Percentiles rank a stretch among this genome's conserved stretches.
These are phyloP conservation scores for Passer montanus DNA, from an alignment of 2,113 vertebrate species.

Conservation along the genomic window DNA sequence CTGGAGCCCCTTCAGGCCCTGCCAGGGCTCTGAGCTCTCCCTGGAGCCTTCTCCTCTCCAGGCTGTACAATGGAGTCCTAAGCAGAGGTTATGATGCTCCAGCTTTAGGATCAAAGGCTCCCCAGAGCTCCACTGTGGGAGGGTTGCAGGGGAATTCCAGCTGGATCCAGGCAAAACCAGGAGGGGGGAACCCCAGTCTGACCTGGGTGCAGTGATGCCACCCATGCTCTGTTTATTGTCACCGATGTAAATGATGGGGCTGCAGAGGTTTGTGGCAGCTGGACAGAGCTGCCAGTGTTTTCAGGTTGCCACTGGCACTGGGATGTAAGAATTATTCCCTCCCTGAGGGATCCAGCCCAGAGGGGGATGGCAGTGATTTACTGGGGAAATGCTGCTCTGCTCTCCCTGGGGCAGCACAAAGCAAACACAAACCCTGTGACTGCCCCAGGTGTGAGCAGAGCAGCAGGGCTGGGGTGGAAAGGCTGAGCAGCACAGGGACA, in stretches of 20 bases:
- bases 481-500: accelerated
- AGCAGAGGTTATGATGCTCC: not conserved
- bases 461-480: not conserved
- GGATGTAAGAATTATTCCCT: not conserved
- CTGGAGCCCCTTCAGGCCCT: not conserved
- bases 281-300: not conserved
- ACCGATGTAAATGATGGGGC: not conserved
- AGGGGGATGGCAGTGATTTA: not conserved
- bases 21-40: not conserved
- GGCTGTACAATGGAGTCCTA: not conserved
- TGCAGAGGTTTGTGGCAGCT: not conserved
- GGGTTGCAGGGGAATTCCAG: not conserved
- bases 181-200: accelerated
- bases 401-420: not conserved
- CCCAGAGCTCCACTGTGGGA: not conserved
- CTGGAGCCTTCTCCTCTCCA: not conserved
- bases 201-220: not conserved
- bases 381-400: not conserved
- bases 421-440: not conserved
- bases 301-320: not conserved
- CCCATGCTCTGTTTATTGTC: not conserved
- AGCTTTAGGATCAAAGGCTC: not conserved
- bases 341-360: not conserved
- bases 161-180: not conserved
- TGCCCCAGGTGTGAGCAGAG: not conserved